Evolutionary conservation across 2,113 vertebrate genomes (phyloP), one percentile per base, ranked within the genome.

Genomic region (Clupea harengus): DNA sequence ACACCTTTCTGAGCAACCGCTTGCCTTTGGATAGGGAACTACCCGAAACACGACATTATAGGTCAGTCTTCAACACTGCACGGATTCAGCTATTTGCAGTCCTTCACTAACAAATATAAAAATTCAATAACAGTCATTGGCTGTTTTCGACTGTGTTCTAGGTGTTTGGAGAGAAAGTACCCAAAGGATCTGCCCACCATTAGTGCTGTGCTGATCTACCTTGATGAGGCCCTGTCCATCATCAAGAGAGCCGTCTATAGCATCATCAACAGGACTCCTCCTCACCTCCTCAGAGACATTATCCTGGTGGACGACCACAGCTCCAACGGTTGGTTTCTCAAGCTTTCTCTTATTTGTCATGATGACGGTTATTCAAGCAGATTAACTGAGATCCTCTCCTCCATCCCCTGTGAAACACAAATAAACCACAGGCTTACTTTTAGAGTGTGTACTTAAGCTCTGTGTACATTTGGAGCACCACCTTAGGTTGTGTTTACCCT

Each of bases 291-390:
- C 85, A 95, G 93, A 72, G 95, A 97, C 82, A 95, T 97, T 84
- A 92, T 96, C 81, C 93, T 97, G 86, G 94, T 97, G 82, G 96
- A 97, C 2, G 95, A 97, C 87, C 92, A 92, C 89, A 97, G 96
- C 87, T 92, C 91, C 44, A 93, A 95, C 0, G 92, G 95, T 96
- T 84, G 57, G 46, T 45, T 87, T 4, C 13, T 80, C 81, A 28
- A n/a, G 13, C 67, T 46, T 0, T 81, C 4, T 49, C 4, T 11
- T 52, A 25, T 57, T 57, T 60, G 54, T 60, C 52, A 18, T 54
- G 47, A 49, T 49, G 8, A 2, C 47, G 13, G 8, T 9, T 49
- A 11, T 49, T 39, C 39, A 39, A 39, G 39, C 39, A 39, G 39
- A 39, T 39, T 39, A 39, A 39, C 2, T 39, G 1, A 39, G 39